Evolutionary conservation across 2,113 vertebrate species (phyloP).

Genomic region (Nyctereutes procyonoides): DNA sequence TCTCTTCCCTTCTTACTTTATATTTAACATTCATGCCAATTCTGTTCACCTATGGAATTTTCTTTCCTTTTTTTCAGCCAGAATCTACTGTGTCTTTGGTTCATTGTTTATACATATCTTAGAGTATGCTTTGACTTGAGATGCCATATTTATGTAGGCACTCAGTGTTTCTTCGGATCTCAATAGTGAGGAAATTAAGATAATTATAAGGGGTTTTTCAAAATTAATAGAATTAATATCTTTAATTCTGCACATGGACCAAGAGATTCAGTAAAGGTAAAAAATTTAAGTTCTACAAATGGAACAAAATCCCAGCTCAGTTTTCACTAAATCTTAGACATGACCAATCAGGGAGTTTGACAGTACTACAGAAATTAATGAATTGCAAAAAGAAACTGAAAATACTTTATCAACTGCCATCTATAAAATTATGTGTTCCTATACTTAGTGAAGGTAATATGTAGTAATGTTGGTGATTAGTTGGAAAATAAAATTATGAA

Average conservation of each 20-base stretch:
- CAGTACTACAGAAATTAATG: neutral
- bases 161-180: neutral
- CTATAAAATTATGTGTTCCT: conserved; percentile 1
- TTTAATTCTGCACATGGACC: neutral
- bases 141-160: neutral
- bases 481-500: conserved; percentile 29
- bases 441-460: neutral
- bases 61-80: neutral
- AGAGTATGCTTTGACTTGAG: neutral
- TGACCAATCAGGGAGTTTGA: neutral
- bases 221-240: neutral
- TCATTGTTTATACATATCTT: neutral
- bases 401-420: conserved; percentile 20
- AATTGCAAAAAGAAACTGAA: conserved; percentile 27
- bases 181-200: neutral
- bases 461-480: neutral
- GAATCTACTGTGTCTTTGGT: neutral
- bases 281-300: neutral
- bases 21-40: neutral
- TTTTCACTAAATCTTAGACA: conserved; percentile 44
- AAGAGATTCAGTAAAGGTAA: neutral
- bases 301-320: neutral
- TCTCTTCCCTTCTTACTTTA: neutral
- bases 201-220: neutral
- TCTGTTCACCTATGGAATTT: neutral